Evolutionary conservation across 1,140 invertebrate species (phyloP), one percentile per base, ranked within the genome.

Genomic region (Linepithema humile): DNA sequence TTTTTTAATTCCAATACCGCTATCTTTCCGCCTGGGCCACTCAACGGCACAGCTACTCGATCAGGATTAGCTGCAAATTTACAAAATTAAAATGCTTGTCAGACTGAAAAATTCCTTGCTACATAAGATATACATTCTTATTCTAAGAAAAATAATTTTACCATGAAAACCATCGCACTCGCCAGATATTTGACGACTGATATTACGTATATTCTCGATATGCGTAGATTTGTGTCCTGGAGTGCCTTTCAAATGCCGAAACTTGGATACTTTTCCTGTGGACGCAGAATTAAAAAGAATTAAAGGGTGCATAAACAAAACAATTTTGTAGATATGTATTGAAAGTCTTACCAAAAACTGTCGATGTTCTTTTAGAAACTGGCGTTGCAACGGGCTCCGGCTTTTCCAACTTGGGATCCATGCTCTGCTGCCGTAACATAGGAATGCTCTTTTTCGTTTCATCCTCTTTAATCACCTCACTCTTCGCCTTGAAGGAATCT

Each of bases 81-180:
- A 74, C 64, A 55, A 74, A 83, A 80, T 12, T 48, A 85, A 9
- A 53, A 82, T 3, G 9, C 35, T 62, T 4, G 17, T 45, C 0
- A 59, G 20, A 26, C 0, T 43, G n/a, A 40, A 48, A 84, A 60
- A 23, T 40, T 15, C 78, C 5, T 45, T 35, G 9, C 38, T 40
- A 9, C 38, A 40, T 20, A 2, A 3, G 0, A 73, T 35, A 15
- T 15, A 40, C 45, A 69, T 4, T 57, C 0, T 45, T 60, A 9
- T 43, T 72, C 1, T 35, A 32, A 29, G 43, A 32, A 59, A 26
- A 17, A 78, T 43, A 32, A 86, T 84, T 84, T 95, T 94, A 97
- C 97, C 97, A 92, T 98, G 97, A 92, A 99, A 98, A 57, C 98
- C 97, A 94, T 99, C 98, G 93, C 98, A 98, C 93, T 99, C 98